phyloP scores from a whole-genome alignment of 2,888 invertebrate genomes.

The Amphipyra berbera region DNA sequence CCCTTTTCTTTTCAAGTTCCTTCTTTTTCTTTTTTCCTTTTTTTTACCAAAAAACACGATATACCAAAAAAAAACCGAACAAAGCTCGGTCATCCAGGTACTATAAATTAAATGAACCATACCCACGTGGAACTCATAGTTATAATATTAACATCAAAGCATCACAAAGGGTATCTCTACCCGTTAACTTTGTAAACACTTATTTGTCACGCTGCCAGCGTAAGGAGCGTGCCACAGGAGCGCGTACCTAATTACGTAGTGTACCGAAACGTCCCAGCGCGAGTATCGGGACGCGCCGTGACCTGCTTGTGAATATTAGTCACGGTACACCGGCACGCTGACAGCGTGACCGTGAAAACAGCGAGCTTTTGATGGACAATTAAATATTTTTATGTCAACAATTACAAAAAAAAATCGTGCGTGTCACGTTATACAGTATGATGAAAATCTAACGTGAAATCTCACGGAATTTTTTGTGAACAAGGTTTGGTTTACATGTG shows the following conservation, averaged over 20 bases:
- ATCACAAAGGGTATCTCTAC: no score
- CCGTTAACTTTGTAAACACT: neutral
- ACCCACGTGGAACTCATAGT: no score
- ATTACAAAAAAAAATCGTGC: neutral
- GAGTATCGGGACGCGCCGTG: constrained; percentile 56
- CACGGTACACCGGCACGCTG: constrained; percentile 32
- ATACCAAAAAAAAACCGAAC: no score
- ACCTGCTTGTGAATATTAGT: constrained; percentile 59
- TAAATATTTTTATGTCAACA: constrained; percentile 2
- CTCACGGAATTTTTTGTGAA: constrained; percentile 25
- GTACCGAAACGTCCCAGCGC: constrained; percentile 16
- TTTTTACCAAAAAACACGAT: no score
- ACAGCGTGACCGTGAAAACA: constrained; percentile 35
- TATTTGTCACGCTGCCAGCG: constrained; percentile 30
- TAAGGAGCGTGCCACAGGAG: constrained; percentile 13
- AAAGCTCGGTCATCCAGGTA: no score
- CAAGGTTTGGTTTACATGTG: constrained; percentile 3
- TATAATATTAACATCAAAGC: no score
- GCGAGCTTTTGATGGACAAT: constrained; percentile 6
- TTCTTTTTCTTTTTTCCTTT: no score
- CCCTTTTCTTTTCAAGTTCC: no score
- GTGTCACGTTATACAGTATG: constrained; percentile 14
- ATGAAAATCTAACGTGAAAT: constrained; percentile 10
- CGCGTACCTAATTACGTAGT: constrained; percentile 41
- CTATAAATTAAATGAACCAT: no score